A percentile compares a stretch with the other conserved stretches of the same genome.
Conservation (phyloP, 2,888 invertebrate genomes). For the Leucoptera coffeella region DNA sequence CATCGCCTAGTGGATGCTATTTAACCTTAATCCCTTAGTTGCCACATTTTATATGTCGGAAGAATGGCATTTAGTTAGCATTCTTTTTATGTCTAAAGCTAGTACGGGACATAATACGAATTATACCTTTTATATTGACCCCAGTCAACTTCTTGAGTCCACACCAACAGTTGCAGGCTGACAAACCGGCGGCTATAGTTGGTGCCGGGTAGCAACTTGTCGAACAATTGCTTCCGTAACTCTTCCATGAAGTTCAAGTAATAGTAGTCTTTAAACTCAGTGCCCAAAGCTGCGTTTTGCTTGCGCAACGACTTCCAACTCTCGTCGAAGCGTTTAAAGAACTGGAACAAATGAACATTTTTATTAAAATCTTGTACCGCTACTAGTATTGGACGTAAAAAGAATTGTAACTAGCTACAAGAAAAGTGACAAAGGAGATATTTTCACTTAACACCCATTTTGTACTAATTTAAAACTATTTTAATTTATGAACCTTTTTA, state of each 20-base stretch:
- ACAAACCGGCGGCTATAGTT: constrained; percentile 57
- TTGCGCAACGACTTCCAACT: constrained; percentile 19
- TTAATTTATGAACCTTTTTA: no score
- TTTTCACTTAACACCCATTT: no score
- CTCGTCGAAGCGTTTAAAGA: constrained; percentile 26
- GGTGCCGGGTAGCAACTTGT: constrained; percentile 54
- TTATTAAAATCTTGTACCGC: no score
- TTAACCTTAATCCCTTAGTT: no score
- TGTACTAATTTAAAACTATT: no score
- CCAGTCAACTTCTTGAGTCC: constrained; percentile 14
- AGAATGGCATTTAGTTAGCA: no score
- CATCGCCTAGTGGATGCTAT: no score
- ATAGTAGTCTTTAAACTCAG: constrained; percentile 8
- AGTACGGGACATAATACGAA: neutral
- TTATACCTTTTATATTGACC: constrained; percentile 15
- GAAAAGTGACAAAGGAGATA: no score
- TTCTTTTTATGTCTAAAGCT: no score
- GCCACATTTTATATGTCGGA: no score
- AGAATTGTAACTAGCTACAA: no score
- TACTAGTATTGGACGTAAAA: no score
- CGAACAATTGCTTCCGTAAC: constrained; percentile 42
- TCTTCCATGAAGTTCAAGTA: constrained; percentile 39
- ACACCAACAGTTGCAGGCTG: constrained; percentile 49
- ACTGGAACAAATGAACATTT: constrained; percentile 13
- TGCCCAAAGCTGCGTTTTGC: constrained; percentile 6